Evolutionary conservation across 2,888 invertebrate species (phyloP).

Genomic region (Orthosia incerta): DNA sequence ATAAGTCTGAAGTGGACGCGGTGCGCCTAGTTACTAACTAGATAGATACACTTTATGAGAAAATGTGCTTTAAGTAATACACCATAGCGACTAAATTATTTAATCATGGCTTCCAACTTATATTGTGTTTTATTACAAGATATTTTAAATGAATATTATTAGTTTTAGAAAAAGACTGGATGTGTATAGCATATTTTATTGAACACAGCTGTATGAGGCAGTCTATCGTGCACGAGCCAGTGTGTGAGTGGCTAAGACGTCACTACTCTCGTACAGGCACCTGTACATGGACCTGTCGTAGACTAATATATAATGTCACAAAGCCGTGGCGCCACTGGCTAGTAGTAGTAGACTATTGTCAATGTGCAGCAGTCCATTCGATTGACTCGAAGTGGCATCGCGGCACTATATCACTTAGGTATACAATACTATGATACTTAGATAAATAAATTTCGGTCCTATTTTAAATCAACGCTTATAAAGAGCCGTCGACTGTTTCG

Average conservation of each 20-base stretch:
- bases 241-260: slow-evolving; percentile 10
- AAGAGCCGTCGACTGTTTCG: slow-evolving; percentile 62
- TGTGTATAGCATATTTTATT: slow-evolving; percentile 38
- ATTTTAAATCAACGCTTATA: slow-evolving; percentile 56
- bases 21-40: slow-evolving; percentile 24
- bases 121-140: slow-evolving; percentile 43
- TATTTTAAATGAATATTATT: slow-evolving; percentile 43
- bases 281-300: slow-evolving; percentile 4
- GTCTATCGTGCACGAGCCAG: slow-evolving; percentile 16
- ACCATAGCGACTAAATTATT: slow-evolving; percentile 40
- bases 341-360: background rate
- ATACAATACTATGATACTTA: slow-evolving; percentile 42
- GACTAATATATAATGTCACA: slow-evolving; percentile 24
- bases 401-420: slow-evolving; percentile 29
- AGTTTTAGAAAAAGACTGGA: slow-evolving; percentile 55
- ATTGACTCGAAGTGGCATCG: slow-evolving; percentile 17
- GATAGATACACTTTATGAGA: slow-evolving; percentile 35
- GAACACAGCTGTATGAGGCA: slow-evolving; percentile 43
- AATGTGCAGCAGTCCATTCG: background rate
- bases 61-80: slow-evolving; percentile 40
- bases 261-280: background rate
- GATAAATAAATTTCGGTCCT: slow-evolving; percentile 54
- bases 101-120: slow-evolving; percentile 58
- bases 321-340: background rate
- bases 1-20: slow-evolving; percentile 46